Evolutionary conservation across 2,113 vertebrate genomes (phyloP).

Genomic region (Willisornis vidua): DNA sequence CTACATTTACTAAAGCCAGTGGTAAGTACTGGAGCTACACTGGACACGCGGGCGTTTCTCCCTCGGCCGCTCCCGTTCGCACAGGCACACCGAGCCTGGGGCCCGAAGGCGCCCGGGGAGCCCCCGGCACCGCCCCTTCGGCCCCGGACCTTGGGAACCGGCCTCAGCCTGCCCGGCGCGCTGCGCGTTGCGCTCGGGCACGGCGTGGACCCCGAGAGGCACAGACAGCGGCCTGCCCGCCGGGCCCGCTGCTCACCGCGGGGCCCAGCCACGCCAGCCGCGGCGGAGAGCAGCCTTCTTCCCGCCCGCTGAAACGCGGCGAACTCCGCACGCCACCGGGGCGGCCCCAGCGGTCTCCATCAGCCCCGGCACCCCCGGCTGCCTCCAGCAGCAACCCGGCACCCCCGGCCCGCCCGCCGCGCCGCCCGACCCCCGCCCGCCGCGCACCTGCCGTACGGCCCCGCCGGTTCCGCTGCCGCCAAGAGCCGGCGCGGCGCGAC

Average conservation of each 20-base stretch:
- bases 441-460: constrained; percentile 8
- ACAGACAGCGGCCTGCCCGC: not conserved
- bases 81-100: fast-evolving
- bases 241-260: too few species aligned
- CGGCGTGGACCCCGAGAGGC: not conserved
- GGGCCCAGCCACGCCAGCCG: too few species aligned
- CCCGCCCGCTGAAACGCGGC: too few species aligned
- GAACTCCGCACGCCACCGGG: too few species aligned
- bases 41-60: not conserved
- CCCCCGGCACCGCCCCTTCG: not conserved
- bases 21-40: not conserved
- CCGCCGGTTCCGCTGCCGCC: not conserved
- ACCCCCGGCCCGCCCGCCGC: too few species aligned
- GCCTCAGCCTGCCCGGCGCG: not conserved
- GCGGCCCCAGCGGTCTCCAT: too few species aligned
- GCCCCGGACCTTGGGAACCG: not conserved
- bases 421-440: not conserved
- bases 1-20: not conserved
- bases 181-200: not conserved
- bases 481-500: not conserved
- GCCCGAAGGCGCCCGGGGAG: fast-evolving
- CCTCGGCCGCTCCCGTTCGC: fast-evolving
- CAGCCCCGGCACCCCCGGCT: too few species aligned
- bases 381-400: too few species aligned
- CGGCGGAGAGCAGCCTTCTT: not conserved